Base-by-base conservation (phyloP, 1,140 invertebrate genomes). In the Drosophila subobscura region DNA sequence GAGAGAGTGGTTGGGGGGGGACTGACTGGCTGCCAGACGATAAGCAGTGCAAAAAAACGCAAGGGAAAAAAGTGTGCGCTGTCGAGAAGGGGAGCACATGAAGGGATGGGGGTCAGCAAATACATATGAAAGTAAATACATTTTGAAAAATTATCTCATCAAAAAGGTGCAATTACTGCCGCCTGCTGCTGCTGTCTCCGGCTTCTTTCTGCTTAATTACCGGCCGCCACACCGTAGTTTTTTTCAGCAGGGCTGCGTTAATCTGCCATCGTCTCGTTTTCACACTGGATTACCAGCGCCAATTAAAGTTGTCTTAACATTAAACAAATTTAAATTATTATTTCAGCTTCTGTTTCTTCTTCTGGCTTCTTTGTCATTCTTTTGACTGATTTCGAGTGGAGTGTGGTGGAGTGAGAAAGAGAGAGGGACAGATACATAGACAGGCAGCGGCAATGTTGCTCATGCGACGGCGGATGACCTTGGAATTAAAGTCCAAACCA, bases 401-500 rank as follows among this genome's bases (percentile, higher is more conserved):
- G 63, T 20, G 16, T 20, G 0, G 16, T 56, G 51, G 27, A 29
- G 3, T 5, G 7, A 10, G 4, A 8, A 33, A 41, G 33, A 40
- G 1, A 3, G 49, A 46, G 40, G 1, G 10, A 12, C 10, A 42
- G 45, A 29, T 20, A 40, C 4, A 37, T 29, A 40, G 27, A 45
- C 49, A 47, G 65, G 33, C 33, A 37, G 33, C 3, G 10, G 33
- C 33, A 37, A 80, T 52, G 50, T 14, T 49, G 67, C 70, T 78
- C 78, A 83, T 83, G 79, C 75, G 79, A 52, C 51, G 54, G 46
- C 42, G 65, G 33, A 22, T 68, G 66, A 85, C 79, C 79, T 84
- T 84, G 79, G 45, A 79, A 68, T 71, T 67, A 65, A 67, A 84
- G 74, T 83, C 65, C 58, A 79, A 79, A 22, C 78, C 52, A 73